phyloP scores from a whole-genome alignment of 2,113 vertebrate genomes.

The Polypterus senegalus region DNA sequence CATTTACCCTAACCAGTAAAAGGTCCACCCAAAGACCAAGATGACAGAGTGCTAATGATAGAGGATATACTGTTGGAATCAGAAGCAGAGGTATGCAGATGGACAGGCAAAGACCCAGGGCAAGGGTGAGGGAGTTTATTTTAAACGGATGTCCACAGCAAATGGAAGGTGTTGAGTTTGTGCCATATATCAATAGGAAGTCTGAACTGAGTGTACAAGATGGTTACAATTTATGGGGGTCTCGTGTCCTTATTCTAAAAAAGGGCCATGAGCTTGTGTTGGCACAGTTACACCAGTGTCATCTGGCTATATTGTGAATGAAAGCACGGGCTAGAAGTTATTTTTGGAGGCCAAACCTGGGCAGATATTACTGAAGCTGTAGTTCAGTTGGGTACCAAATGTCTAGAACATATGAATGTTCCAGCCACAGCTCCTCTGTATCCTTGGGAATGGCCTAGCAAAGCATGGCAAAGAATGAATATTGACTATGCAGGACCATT shows the following conservation, averaged over 20 bases:
- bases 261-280: background rate
- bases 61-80: background rate
- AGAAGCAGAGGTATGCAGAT: background rate
- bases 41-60: background rate
- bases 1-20: background rate
- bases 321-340: conserved; percentile 17
- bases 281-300: background rate
- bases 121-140: background rate
- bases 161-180: background rate
- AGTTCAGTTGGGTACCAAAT: background rate
- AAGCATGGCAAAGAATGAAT: background rate
- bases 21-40: background rate
- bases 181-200: background rate
- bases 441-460: background rate
- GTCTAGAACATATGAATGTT: background rate
- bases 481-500: conserved; percentile 4
- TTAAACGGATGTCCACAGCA: background rate
- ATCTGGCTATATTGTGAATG: conserved; percentile 7
- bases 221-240: background rate
- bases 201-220: background rate
- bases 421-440: background rate
- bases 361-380: conserved; percentile 10
- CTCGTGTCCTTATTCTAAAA: background rate
- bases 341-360: conserved; percentile 23
- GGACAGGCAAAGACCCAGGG: background rate